Evolutionary conservation across 1,140 invertebrate species (phyloP), one percentile per base, ranked within the genome.

Genomic region (Neodiprion fabricii): DNA sequence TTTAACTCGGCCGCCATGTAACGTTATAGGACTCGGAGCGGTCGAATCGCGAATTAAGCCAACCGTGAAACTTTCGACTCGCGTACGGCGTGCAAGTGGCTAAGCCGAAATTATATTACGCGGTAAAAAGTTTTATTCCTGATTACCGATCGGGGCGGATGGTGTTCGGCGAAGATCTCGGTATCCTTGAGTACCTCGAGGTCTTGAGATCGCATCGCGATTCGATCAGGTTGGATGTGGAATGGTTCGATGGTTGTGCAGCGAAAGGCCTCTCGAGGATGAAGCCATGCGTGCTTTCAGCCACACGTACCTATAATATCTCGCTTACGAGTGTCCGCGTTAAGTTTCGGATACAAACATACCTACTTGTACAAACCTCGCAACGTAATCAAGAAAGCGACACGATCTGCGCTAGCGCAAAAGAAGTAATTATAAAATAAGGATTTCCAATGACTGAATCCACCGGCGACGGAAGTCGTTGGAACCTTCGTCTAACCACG

Each of bases 401-500:
- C 53, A 17, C 53, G 53, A 61, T 9, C 28, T 4, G 28, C 53
- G 9, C 53, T 61, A 17, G 53, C 53, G 53, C 8, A 61, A 61
- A 61, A 17, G 11, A 17, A 61, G 53, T 61, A 61, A 61, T 61
- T 61, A 61, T 14, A 61, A 61, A 61, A 61, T 61, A 61, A 61
- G 53, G 53, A 61, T 61, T 61, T 61, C 53, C 53, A 61, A 61
- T 61, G 53, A 61, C 53, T 61, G 53, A 61, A 61, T 61, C 53
- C n/a, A 40, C 28, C 28, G 28, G 53, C 53, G 53, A 61, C 53
- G 53, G 53, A 61, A 61, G 53, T 61, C 53, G 53, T 61, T 61
- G n/a, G n/a, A 61, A 61, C 53, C 53, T 61, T 61, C 53, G 53
- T 14, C 53, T 4, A 61, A 17, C 53, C 53, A 17, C 53, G 53